Percentiles rank a stretch among this genome's conserved stretches.
Conservation (phyloP, 2,888 invertebrate genomes). For the Stenotaenia linearis region DNA sequence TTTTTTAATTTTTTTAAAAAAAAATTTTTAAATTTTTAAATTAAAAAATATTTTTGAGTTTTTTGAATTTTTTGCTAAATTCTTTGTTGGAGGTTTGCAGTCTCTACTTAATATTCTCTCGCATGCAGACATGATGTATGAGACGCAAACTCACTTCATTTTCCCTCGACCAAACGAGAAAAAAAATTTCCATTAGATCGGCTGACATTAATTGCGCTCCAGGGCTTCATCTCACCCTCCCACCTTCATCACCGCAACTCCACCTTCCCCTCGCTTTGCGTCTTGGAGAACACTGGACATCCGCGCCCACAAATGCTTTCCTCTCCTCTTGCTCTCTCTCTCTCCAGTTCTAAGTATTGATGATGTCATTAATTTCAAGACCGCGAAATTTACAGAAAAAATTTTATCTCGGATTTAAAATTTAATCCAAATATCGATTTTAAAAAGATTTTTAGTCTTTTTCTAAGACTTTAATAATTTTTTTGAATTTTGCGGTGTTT, state of each 20-base stretch:
- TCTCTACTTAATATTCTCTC: constrained; percentile 7
- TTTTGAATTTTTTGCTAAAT: not conserved
- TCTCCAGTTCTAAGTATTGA: not conserved
- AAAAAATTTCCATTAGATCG: constrained; percentile 26
- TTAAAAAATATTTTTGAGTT: not conserved
- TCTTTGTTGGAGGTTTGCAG: not conserved
- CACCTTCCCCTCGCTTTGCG: not conserved
- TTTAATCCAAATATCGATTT: too few species aligned
- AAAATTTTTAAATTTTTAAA: too few species aligned
- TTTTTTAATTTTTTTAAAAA: not conserved
- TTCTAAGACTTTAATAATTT: too few species aligned
- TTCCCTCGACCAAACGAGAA: constrained; percentile 14
- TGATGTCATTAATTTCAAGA: not conserved
- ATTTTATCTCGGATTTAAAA: too few species aligned
- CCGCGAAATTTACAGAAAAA: not conserved
- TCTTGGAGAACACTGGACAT: not conserved
- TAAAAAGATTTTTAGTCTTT: too few species aligned
- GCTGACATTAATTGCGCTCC: constrained; percentile 22
- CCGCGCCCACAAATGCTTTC: not conserved
- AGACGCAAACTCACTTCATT: constrained; percentile 11
- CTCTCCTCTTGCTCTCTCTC: not conserved
- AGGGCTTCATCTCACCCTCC: constrained; percentile 14
- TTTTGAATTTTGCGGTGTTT: too few species aligned
- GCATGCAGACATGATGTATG: constrained; percentile 16
- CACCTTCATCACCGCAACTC: constrained; percentile 14